Evolutionary conservation across 2,113 vertebrate genomes (phyloP), one percentile per base, ranked within the genome.

Genomic region (Eptesicus fuscus): DNA sequence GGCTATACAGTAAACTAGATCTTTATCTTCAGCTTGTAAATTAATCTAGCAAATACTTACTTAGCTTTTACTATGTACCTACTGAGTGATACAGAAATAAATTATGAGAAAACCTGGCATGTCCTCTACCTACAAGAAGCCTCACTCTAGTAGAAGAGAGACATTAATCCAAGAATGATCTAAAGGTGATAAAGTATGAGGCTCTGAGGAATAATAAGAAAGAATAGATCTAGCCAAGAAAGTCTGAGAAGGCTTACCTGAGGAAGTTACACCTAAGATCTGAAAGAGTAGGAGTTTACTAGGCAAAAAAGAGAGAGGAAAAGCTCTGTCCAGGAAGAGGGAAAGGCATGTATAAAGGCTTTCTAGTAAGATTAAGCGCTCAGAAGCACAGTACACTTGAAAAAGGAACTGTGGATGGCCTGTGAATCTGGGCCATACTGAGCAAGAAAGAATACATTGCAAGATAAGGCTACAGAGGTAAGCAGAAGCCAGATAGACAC

Each of bases 41-140:
- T 88, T 73, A 65, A 93, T 65, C 65, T 83, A 88, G 78, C 74
- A 92, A 83, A 71, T 83, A 90, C 65, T 91, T 79, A 93, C 56
- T 93, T 83, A 93, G 71, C 30, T 73, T 78, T 93, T 49, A 91
- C 61, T 78, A 40, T 82, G 13, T 73, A 28, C 18, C 63, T 90
- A 32, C 63, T 78, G 76, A 93, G 18, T 84, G 37, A 82, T 12
- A 25, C 32, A 93, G n/a, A 92, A 93, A 87, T 51, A 86, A 42
- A 86, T 63, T 18, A 30, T 65, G 47, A 67, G 40, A 88, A 84
- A 89, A 40, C 23, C 56, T 76, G 67, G 61, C 28, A 18, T 30
- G 56, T 70, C 59, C 30, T 83, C 59, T 80, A 80, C 47, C 16
- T 28, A 51, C 18, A 85, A 8, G 42, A 71, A 82, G 17, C 20